Conservation (phyloP, 2,113 vertebrate genomes). For the Hiodon tergisus region DNA sequence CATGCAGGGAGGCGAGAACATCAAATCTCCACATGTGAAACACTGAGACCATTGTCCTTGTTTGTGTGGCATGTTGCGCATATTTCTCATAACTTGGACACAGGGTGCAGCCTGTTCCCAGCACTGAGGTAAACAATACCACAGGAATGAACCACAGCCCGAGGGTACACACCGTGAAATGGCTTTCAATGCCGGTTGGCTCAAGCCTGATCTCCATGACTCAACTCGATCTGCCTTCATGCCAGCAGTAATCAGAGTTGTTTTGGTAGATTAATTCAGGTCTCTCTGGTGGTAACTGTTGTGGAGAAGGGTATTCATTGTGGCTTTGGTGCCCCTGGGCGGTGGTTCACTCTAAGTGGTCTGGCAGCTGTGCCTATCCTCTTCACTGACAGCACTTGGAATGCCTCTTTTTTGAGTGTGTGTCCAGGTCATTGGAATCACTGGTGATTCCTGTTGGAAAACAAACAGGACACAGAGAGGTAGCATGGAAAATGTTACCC, state of each 20-base stretch:
- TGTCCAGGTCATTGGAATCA: constrained; percentile 66
- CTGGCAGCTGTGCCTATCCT: not conserved
- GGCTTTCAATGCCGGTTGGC: no score
- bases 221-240: no score
- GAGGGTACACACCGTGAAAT: not conserved
- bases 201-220: no score
- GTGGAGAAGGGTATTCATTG: no score
- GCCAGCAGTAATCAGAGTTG: no score
- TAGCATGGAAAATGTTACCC: not conserved
- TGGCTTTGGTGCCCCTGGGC: no score
- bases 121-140: not conserved
- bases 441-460: constrained; percentile 74
- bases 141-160: not conserved
- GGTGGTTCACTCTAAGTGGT: no score
- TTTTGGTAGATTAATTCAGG: no score
- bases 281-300: no score
- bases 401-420: constrained; percentile 73
- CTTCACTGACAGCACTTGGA: constrained; percentile 78
- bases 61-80: not conserved
- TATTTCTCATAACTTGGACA: no score
- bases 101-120: no score
- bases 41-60: not conserved
- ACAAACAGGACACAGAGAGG: not conserved
- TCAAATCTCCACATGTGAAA: constrained; percentile 1
- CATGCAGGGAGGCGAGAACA: constrained; percentile 44